Evolutionary conservation across 1,140 invertebrate genomes (phyloP), one percentile per base, ranked within the genome.

Genomic region (Drosophila cardini): DNA sequence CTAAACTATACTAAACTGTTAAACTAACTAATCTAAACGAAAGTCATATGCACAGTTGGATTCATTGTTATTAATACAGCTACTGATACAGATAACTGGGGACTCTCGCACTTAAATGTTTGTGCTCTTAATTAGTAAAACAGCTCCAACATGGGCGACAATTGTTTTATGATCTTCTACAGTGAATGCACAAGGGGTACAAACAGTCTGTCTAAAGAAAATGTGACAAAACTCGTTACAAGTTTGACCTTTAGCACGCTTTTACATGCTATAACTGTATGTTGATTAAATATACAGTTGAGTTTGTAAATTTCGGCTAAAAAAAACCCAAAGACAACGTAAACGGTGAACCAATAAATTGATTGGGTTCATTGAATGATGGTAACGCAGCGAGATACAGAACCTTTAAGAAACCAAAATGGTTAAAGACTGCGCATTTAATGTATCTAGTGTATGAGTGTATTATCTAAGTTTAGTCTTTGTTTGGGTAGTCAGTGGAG

Each of bases 301-400:
- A 10, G 13, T 16, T 10, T 53, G 30, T 50, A 50, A 71, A 48
- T 55, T 9, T 34, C 13, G 18, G n/a, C 9, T 1, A 42, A 56
- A 6, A 42, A 57, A 40, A 56, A 9, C 15, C n/a, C n/a, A 40
- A 56, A 56, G 36, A 50, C 16, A 26, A 13, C 21, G 9, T 18
- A 26, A 53, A 45, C 46, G 43, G 42, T 21, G 26, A 34, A 42
- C 61, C 52, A 52, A 72, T 65, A 50, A 26, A 2, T 46, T 34
- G 9, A 45, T 11, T 9, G 21, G 4, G 68, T 45, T 64, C 68
- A 56, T 32, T 11, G 69, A 4, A 65, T 57, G 61, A 72, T 64
- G 61, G 57, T 72, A 72, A 45, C 65, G 8, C 9, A 15, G 21
- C 16, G 43, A 15, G 15, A 30, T 38, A 26, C 21, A 10, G 32